Base-by-base conservation (phyloP, 2,113 vertebrate genomes). In the Himantopus leucocephalus region DNA sequence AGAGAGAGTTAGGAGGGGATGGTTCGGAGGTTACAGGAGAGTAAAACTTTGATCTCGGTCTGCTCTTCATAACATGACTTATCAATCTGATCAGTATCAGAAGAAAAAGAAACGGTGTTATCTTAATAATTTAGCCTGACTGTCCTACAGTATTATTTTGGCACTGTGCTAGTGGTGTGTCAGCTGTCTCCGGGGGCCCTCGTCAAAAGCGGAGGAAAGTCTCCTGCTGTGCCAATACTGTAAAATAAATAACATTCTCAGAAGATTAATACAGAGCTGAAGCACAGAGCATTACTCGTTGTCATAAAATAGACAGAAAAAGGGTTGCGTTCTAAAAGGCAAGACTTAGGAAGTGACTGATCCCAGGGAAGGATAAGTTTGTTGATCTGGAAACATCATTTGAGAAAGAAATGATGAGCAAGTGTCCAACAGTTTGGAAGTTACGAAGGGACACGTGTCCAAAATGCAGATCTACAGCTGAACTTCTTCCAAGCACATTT, bases 231-330 rank as follows among this genome's bases (percentile, higher is more conserved):
- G 95, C 95, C 92, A 95, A 43, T 92, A 90, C 45, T 85, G 62
- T 89, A 94, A 91, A 94, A 91, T 89, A 92, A 97, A 92, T 96
- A 97, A 88, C 52, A 67, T 83, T 88, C 87, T 97, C 88, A 79
- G 96, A 97, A 96, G 88, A 90, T 94, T 97, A 94, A 95, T 95
- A 85, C 74, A 41, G 53, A 88, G 45, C 92, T 97, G 93, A 92
- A 96, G 81, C 68, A 85, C 72, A 90, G 95, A 90, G 86, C 86
- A 48, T 96, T 96, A 95, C 86, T 96, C 77, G 84, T 78, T 96
- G 94, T 97, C 91, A 94, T 94, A 95, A 97, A 98, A 94, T 59
- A 89, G 92, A 89, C 86, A 94, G 76, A 85, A 85, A 87, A 92
- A 47, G 39, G 8, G 27, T 67, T 91, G 30, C 50, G 24, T 89